A percentile compares a stretch with the other conserved stretches of the same genome.
phyloP scores from a whole-genome alignment of 2,113 vertebrate genomes.

The Anguilla japonica region DNA sequence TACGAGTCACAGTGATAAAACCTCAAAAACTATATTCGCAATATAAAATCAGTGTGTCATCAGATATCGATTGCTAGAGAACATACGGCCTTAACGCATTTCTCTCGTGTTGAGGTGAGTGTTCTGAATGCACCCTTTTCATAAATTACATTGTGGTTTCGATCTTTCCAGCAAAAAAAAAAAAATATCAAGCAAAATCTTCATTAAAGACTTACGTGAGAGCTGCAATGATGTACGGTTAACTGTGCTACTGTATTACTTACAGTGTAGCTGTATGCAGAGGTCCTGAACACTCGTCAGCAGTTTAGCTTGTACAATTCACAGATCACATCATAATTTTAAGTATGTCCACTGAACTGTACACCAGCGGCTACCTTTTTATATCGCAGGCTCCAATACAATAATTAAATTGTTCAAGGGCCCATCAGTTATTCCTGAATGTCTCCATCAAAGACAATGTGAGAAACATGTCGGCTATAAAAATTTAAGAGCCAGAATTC shows the following conservation, averaged over 20 bases:
- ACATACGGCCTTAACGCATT: neutral
- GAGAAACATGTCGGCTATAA: neutral
- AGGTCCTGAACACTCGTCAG: neutral
- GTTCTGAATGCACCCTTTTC: neutral
- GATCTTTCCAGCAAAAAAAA: neutral
- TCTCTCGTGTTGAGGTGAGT: neutral
- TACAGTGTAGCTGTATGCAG: neutral
- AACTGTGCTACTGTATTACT: neutral
- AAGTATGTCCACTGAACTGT: neutral
- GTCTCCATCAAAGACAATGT: neutral
- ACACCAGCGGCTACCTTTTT: neutral
- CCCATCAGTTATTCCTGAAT: neutral
- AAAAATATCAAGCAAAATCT: neutral
- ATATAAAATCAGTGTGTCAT: neutral
- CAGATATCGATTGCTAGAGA: neutral
- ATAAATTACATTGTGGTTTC: neutral
- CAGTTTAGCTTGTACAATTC: neutral
- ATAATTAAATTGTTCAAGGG: neutral
- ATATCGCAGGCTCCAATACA: neutral
- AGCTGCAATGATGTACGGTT: no score
- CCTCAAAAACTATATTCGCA: neutral
- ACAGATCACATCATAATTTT: neutral
- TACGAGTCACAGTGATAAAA: neutral
- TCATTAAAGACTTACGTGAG: neutral
- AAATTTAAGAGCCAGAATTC: neutral